A percentile compares a stretch with the other conserved stretches of the same genome.
Evolutionary conservation across 2,888 invertebrate species (phyloP).

Genomic region (Sinelater perroti): DNA sequence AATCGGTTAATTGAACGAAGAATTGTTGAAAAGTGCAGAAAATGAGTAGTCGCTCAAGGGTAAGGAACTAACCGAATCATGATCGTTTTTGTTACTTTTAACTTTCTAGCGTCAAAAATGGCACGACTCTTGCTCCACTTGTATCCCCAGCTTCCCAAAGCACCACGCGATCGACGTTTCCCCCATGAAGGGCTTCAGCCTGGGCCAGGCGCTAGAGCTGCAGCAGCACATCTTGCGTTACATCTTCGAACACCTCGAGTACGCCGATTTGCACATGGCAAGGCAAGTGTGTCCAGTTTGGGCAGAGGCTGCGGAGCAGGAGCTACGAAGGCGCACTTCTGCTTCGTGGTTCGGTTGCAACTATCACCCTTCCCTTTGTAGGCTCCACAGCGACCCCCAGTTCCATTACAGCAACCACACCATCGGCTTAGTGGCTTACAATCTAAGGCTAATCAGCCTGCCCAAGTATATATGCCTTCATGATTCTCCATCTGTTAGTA

Average conservation of each 20-base stretch:
- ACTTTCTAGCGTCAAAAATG: too few species aligned
- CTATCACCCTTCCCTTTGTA: background rate
- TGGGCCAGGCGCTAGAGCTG: background rate
- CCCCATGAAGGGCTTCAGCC: background rate
- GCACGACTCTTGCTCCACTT: too few species aligned
- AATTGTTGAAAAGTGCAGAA: too few species aligned
- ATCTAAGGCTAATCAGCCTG: background rate
- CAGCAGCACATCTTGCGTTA: background rate
- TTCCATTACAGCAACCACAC: background rate
- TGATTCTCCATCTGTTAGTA: background rate
- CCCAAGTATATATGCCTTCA: background rate
- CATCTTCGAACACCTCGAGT: background rate
- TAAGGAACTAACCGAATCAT: too few species aligned
- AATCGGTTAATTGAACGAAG: too few species aligned
- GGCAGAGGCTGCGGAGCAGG: background rate
- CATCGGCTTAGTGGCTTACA: background rate
- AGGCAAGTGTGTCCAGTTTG: background rate
- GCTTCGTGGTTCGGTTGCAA: background rate
- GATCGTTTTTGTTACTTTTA: too few species aligned
- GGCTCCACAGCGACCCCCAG: background rate
- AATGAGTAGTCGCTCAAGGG: too few species aligned
- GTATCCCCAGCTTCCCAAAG: too few species aligned
- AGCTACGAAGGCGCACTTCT: background rate
- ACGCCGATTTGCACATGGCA: background rate
- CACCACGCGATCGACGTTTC: background rate